Evolutionary conservation across 1,140 invertebrate genomes (phyloP), one percentile per base, ranked within the genome.

Genomic region (Trachymyrmex septentrionalis): DNA sequence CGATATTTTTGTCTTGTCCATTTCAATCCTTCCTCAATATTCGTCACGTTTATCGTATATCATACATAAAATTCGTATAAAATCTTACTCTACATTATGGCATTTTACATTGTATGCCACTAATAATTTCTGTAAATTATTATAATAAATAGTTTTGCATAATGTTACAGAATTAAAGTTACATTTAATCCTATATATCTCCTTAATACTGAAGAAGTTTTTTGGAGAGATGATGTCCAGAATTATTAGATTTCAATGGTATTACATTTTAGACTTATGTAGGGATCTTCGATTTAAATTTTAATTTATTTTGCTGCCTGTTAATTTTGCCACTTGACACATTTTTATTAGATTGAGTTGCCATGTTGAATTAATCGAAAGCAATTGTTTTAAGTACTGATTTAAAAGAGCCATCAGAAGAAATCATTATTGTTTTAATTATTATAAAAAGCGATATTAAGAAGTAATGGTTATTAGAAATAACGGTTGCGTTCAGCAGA

Each of bases 131-230:
- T 19, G 21, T 9, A 63, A 34, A 63, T 10, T 44, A 63, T 27
- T 38, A 16, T 19, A 1, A 24, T 16, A 44, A 67, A 21, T 63
- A 63, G 63, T 64, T 24, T 24, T 3, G n/a, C 21, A 6, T 3
- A 6, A 55, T n/a, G 4, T 61, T 64, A 14, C 21, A 77, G 1
- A 77, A 77, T 77, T 63, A 14, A 57, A 64, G 6, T 9, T 77
- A 48, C 6, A 64, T 48, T 63, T 19, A 14, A 21, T 72, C 4
- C n/a, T 71, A 21, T 9, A 24, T n/a, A 10, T 21, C 19, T 12
- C 27, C 24, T 38, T 38, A 38, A 38, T 38, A 38, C 34, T 38
- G 7, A 38, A 38, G 38, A 44, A 44, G 10, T 72, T 38, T 67
- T 44, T 38, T 67, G 21, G 12, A 14, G 38, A 67, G 2, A 1